Base-by-base conservation (phyloP, 1,140 invertebrate genomes). In the Catajapyx aquilonaris region DNA sequence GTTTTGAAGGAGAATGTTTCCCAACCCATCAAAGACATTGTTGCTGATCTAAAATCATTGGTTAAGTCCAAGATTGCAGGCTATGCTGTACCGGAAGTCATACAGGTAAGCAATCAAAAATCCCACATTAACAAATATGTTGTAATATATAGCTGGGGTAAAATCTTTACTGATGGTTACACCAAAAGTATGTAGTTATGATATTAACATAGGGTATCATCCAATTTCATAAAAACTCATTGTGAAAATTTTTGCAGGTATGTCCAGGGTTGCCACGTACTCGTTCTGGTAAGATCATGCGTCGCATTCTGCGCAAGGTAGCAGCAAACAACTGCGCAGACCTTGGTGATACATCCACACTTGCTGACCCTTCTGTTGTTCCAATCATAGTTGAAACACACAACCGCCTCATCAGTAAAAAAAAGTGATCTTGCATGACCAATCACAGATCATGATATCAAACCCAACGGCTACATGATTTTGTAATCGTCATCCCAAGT, bases 321-420 rank as follows among this genome's bases (percentile, higher is more conserved):
- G 70, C 71, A 1, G 58, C 56, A 13, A 57, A 60, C 35, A 54
- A 60, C 25, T 39, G 46, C 2, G 41, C 40, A 20, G 56, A 69
- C 37, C 50, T 73, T 21, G 71, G 71, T 4, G 71, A 73, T 47
- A 61, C 62, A 4, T 62, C 63, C 2, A 71, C 71, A 2, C 36
- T 50, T 23, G 48, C 48, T 4, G 48, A 50, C 49, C 81, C 85
- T 41, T 60, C 60, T 4, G 71, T 94, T 39, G 76, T 96, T 18
- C 72, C 83, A 28, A 54, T 73, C 43, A 28, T 28, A 7, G 13
- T 28, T 9, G 23, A 28, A 28, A 28, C 7, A 28, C 23, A 28
- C 13, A 7, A 9, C 23, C 7, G 13, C 13, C 13, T 28, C 7
- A 13, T 28, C 7, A 28, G 23, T 28, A 28, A 28, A 28, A 9